Evolutionary conservation across 2,113 vertebrate species (phyloP).

Genomic region (Tupaia chinensis): DNA sequence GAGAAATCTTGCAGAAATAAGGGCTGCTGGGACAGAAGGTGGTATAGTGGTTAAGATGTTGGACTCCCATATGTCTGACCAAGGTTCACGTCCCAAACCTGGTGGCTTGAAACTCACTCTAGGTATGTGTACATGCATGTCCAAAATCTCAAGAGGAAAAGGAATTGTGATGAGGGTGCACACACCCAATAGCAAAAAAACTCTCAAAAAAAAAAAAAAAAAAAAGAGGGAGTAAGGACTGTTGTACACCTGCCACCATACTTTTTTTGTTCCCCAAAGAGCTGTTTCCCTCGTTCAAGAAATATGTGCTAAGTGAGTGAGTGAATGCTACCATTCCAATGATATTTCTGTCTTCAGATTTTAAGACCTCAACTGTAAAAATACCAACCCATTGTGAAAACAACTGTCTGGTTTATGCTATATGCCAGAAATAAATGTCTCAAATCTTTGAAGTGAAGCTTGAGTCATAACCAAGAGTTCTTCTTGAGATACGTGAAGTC

Average conservation of each 20-base stretch:
- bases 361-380: constrained; percentile 15
- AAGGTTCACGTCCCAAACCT: no score
- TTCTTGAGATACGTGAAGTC: not conserved
- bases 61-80: no score
- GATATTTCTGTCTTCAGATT: not conserved
- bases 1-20: not conserved
- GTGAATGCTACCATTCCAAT: not conserved
- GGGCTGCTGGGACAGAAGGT: no score
- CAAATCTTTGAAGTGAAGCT: constrained; percentile 23
- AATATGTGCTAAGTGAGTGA: not conserved
- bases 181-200: no score
- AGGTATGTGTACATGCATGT: no score
- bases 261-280: not conserved
- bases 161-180: no score
- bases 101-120: no score
- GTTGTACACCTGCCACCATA: not conserved
- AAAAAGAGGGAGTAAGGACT: no score
- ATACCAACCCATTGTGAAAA: not conserved
- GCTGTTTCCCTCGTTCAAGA: not conserved
- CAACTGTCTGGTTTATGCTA: not conserved
- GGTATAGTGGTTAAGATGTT: no score
- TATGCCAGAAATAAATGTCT: not conserved
- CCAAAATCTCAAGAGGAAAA: no score
- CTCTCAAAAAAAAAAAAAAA: no score
- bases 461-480: not conserved